Base-by-base conservation (phyloP, 64 coral and sea anemone species). In the Dendronephthya gigantea region DNA sequence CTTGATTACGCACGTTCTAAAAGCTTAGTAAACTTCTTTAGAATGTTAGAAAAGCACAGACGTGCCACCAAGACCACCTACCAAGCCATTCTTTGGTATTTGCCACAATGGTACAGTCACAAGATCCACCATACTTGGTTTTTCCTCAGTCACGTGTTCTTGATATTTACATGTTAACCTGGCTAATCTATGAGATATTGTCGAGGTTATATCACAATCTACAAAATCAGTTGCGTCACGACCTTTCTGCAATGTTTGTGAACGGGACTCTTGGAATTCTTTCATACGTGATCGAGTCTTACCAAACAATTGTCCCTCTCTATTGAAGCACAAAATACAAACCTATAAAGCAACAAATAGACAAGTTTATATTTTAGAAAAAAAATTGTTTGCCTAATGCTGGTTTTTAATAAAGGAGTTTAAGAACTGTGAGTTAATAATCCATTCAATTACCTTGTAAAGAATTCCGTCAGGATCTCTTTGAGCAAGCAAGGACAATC, bases 401-500 rank as follows among this genome's bases (percentile, higher is more conserved):
- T n/a, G n/a, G n/a, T n/a, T n/a, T n/a, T n/a, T n/a, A n/a, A n/a
- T n/a, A n/a, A n/a, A n/a, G n/a, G n/a, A n/a, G n/a, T n/a, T n/a
- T n/a, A n/a, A n/a, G n/a, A n/a, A n/a, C n/a, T n/a, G n/a, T n/a
- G n/a, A n/a, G n/a, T n/a, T n/a, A n/a, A n/a, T n/a, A n/a, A n/a
- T n/a, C n/a, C n/a, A n/a, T n/a, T n/a, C n/a, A n/a, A n/a, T n/a
- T n/a, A 98, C 95, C 55, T 92, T 98, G 72, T 98, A 98, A 85
- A 74, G 82, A 40, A 90, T 30, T 13, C 95, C 95, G 91, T 90
- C 86, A 83, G 89, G 81, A 72, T 93, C 95, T 68, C 89, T 92
- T 55, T 66, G 82, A 58, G 89, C 95, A 16, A 98, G 34, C 23
- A 87, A 40, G 58, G 88, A 90, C 37, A 98, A 43, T 1, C 95